Base-by-base conservation (phyloP, 2,888 invertebrate genomes). In the Lasioglossum calceatum region DNA sequence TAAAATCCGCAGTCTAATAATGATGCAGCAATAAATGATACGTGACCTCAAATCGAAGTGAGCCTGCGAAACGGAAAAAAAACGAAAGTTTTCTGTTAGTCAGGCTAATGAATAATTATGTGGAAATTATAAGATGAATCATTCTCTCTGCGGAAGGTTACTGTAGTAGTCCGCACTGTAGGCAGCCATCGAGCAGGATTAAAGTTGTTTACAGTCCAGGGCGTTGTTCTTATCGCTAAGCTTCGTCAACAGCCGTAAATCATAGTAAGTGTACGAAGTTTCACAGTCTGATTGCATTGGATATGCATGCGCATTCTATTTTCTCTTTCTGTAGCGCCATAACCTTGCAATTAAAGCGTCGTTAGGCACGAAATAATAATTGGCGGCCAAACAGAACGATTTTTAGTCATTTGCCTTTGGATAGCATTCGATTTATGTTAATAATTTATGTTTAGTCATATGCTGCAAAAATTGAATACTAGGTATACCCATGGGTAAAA, bases 241-340 rank as follows among this genome's bases (percentile, higher is more conserved):
- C 39, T 39, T 75, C 39, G 54, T 75, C 58, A 58, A 75, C 58
- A 39, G 54, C 39, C 58, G n/a, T 58, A 75, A 75, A 75, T 75
- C 75, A 39, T 75, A n/a, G 23, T 23, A 39, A n/a, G 12, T 16
- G 54, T n/a, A 50, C 27, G 58, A 75, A 75, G 58, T 73, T 54
- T 78, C 71, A 39, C 67, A 50, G 47, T 71, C 50, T 42, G n/a
- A 36, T 71, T 58, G 75, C 75, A 58, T 58, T 67, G 75, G 39
- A n/a, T 8, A 39, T 58, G 75, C 58, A 75, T 39, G 16, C 54
- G n/a, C 39, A 39, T 36, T 39, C 16, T 7, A 75, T 39, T 58
- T 54, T 39, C 58, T 75, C 39, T 44, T 58, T 58, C 50, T 16
- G n/a, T 39, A 39, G n/a, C 75, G 75, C 23, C 23, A n/a, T 58